Conservation (phyloP, 2,113 vertebrate species). For the Athene cunicularia region DNA sequence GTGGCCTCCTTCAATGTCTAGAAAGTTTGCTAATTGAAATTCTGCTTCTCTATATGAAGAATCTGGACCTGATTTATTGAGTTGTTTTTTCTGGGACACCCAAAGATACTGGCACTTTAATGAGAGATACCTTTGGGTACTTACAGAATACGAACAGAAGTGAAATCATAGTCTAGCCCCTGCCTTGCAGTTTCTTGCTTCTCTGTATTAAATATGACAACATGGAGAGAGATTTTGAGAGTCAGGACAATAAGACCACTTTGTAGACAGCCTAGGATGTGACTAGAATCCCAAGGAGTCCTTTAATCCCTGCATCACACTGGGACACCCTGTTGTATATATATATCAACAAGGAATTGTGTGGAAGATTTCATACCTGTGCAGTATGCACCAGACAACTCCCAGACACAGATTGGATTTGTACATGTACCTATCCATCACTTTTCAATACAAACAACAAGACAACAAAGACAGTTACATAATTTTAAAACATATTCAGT, state of each 20-base stretch:
- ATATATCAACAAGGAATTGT: neutral
- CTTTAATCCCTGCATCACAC: neutral
- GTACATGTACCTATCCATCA: neutral
- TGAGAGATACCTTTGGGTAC: neutral
- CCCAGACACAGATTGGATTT: neutral
- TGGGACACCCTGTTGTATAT: neutral
- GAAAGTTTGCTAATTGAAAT: neutral
- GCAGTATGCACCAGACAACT: neutral
- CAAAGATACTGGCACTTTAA: neutral
- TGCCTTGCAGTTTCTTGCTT: neutral
- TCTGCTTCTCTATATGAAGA: neutral
- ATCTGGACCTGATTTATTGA: neutral
- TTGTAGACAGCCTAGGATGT: neutral
- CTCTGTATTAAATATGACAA: neutral
- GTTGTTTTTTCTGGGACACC: neutral
- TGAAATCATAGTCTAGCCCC: neutral
- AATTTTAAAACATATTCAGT: neutral
- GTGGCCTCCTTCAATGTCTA: neutral
- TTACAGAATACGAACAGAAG: neutral
- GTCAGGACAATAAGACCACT: neutral
- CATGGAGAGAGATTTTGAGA: neutral
- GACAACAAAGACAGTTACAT: neutral
- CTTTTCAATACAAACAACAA: slow-evolving; percentile 6
- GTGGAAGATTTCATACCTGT: neutral
- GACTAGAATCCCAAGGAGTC: neutral